Base-by-base conservation (phyloP, 37 sponge, comb jelly and placozoan genomes). In the Sycon ciliatum region DNA sequence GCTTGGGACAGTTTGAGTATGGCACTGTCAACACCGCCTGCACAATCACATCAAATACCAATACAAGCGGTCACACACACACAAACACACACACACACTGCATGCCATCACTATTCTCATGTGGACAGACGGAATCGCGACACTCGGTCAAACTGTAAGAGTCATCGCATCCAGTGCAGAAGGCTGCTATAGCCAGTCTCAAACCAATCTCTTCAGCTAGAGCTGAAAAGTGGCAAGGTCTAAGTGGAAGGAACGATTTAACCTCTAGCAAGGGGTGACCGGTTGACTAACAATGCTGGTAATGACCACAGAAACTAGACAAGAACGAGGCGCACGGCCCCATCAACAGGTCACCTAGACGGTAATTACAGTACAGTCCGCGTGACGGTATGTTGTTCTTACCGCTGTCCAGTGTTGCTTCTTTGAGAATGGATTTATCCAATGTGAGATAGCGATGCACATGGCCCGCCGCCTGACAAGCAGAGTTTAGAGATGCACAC, bases 381-480 rank as follows among this genome's bases (percentile, higher is more conserved):
- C 11, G 13, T 20, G 6, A 9, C 7, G 27, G 16, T 28, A 7
- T 28, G 16, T 28, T 18, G 27, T 58, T 28, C 2, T 33, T 4
- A 20, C 23, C 24, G 22, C 61, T 36, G 36, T 89, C 86, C n/a
- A 77, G 65, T 28, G 80, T 80, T 6, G 87, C 57, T 16, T 88
- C 95, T 32, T 83, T 78, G 1, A 94, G 70, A 18, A 94, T 53
- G 42, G 63, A 75, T 52, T 94, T 87, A 71, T 94, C 95, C 22
- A 94, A 74, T 31, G 81, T 73, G 28, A 94, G 82, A 78, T 86
- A 94, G 34, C 89, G 72, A 67, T 89, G 84, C n/a, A 94, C 72
- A 40, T 89, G 90, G 33, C 75, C 87, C 7, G 95, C 95, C 38
- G 95, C 88, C 86, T 88, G 69, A 61, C 9, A 61, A 13, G 13